phyloP scores from a whole-genome alignment of 2,888 invertebrate species.

The Clusia tigrina region DNA sequence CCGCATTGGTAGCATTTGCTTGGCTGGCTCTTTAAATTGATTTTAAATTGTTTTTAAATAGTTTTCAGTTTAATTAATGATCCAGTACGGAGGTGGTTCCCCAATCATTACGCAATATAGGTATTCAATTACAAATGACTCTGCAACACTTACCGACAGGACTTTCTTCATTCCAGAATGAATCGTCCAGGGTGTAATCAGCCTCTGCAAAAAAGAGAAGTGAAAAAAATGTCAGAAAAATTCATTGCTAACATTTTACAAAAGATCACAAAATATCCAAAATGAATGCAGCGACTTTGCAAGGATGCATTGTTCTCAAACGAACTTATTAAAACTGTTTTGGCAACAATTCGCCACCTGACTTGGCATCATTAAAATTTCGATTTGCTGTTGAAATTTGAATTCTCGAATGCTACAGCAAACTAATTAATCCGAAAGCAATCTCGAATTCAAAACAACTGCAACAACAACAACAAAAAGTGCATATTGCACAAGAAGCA shows the following conservation, averaged over 20 bases:
- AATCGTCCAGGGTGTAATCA: slow-evolving; percentile 91
- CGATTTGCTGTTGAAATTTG: no score
- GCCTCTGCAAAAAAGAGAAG: slow-evolving; percentile 76
- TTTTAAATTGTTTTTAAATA: no score
- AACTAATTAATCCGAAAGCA: background rate
- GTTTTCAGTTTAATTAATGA: no score
- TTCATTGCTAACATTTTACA: slow-evolving; percentile 13
- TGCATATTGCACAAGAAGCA: background rate
- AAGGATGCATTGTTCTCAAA: no score
- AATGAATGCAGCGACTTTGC: background rate
- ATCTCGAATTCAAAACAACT: background rate
- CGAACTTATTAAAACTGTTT: background rate
- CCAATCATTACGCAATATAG: no score
- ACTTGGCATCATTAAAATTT: background rate
- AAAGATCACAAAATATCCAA: background rate
- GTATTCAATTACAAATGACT: no score
- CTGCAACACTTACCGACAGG: slow-evolving; percentile 79
- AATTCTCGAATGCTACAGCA: background rate
- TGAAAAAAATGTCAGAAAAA: slow-evolving; percentile 22
- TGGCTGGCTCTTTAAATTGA: no score
- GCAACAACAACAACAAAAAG: slow-evolving; percentile 1
- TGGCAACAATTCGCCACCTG: background rate
- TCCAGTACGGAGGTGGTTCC: no score
- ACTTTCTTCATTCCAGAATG: slow-evolving; percentile 92
- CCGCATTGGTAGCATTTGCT: background rate